A percentile compares a stretch with the other conserved stretches of the same genome.
These are phyloP conservation scores for Cheilosia urbana DNA, from an alignment of 2,888 invertebrate genomes.

Conservation along the genomic window DNA sequence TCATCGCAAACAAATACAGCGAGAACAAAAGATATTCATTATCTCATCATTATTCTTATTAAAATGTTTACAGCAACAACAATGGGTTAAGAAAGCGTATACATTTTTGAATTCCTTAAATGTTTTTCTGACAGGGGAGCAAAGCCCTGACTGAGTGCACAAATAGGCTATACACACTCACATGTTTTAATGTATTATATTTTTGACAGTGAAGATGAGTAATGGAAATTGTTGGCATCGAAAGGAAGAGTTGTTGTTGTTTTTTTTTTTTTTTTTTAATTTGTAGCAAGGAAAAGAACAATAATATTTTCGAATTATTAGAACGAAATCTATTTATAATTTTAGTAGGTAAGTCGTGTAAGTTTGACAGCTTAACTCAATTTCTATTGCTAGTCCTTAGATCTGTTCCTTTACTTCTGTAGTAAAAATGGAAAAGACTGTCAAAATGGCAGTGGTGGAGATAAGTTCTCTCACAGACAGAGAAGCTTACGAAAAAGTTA, in stretches of 20 bases:
- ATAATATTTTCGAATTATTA: background rate
- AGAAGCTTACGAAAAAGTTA: too few relatives aligned
- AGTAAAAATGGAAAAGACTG: too few relatives aligned
- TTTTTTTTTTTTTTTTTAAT: background rate
- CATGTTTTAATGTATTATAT: slow-evolving; percentile 9
- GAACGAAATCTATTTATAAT: background rate
- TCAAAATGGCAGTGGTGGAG: too few relatives aligned
- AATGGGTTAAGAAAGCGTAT: background rate
- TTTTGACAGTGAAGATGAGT: slow-evolving; percentile 27
- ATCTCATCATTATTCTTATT: background rate
- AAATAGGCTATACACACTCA: background rate
- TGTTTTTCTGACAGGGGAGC: background rate
- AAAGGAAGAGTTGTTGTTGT: background rate
- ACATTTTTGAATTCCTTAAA: slow-evolving; percentile 8
- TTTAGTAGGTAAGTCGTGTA: too few relatives aligned
- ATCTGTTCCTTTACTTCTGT: too few relatives aligned
- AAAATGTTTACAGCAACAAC: background rate
- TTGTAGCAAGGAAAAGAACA: background rate
- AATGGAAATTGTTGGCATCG: slow-evolving; percentile 15
- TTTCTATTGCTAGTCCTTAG: too few relatives aligned
- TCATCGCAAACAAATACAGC: background rate
- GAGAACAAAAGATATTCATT: background rate
- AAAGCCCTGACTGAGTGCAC: background rate
- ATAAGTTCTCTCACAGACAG: too few relatives aligned
- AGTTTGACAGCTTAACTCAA: background rate